Conservation (phyloP, 2,113 vertebrate genomes). For the Peromyscus leucopus region DNA sequence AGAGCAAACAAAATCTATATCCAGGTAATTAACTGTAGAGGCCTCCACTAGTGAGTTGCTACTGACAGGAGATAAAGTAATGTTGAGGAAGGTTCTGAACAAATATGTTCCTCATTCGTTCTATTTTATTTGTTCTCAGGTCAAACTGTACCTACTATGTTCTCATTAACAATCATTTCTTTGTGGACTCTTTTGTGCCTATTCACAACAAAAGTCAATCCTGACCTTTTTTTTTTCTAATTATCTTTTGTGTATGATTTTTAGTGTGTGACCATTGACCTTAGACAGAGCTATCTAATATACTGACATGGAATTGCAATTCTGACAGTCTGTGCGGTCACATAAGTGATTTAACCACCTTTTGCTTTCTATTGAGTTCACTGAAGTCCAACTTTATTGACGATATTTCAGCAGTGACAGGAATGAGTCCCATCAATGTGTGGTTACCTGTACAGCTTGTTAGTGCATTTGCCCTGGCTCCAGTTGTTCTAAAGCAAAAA, state of each 20-base stretch:
- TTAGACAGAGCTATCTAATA: conserved; percentile 56
- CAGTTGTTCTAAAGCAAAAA: background rate
- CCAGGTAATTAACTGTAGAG: conserved; percentile 17
- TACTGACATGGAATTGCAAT: conserved; percentile 62
- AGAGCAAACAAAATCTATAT: conserved; percentile 31
- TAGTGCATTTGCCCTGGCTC: background rate
- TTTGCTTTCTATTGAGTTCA: conserved; percentile 66
- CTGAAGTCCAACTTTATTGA: conserved; percentile 38
- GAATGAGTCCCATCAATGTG: background rate
- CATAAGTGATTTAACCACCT: background rate
- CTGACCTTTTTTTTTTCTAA: conserved; percentile 70
- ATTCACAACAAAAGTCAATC: conserved; percentile 51
- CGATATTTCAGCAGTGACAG: background rate
- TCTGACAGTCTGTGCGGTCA: conserved; percentile 59
- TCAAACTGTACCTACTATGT: conserved; percentile 68
- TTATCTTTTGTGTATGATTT: conserved; percentile 60
- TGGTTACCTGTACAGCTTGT: background rate
- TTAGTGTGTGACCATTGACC: conserved; percentile 52
- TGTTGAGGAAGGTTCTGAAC: conserved; percentile 8
- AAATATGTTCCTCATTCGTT: conserved; percentile 30
- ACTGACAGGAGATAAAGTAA: background rate
- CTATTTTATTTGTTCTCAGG: conserved; percentile 55
- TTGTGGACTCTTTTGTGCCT: conserved; percentile 37
- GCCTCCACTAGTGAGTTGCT: background rate
- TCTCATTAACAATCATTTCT: conserved; percentile 49